Evolutionary conservation across 2,113 vertebrate genomes (phyloP), one percentile per base, ranked within the genome.

Genomic region (Gallinago jamesoni): DNA sequence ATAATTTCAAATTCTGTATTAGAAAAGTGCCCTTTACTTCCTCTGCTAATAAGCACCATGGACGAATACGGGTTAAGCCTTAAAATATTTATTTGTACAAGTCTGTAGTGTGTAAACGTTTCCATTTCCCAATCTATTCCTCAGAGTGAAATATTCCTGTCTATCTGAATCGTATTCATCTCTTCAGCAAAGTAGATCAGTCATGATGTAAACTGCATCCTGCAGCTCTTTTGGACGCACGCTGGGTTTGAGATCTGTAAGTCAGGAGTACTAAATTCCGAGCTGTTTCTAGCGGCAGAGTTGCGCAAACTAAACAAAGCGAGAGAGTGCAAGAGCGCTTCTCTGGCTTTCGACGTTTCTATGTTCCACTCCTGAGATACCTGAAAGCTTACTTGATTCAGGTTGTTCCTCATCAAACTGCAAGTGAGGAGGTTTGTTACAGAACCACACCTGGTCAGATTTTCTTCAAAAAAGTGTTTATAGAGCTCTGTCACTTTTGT

Each of bases 401-500:
- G 47, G 87, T 96, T 97, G 35, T 95, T 98, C 64, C 98, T 97
- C 43, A 98, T 92, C 67, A 98, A 94, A n/a, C 97, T 98, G 12
- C 97, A 98, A 41, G 97, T 87, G 66, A 99, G 96, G 76, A 98
- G 96, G 85, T 97, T 98, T 33, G 95, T 98, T 72, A 98, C 92
- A 22, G 98, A 99, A 59, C 95, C 93, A 68, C 98, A 98, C 10
- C 98, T 98, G 69, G 98, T 98, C 92, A 99, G 89, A 89, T 97
- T 98, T 78, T 99, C 99, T 48, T 99, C 98, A 93, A 99, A 98
- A 89, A 99, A 97, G 86, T 99, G 98, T 80, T 99, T 98, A 69
- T 99, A 99, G n/a, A 99, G 97, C 96, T 99, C 98, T 20, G 98
- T 97, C 57, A 99, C 96, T 92, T 99, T 98, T 41, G 97, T 98